phyloP scores from a whole-genome alignment of 2,113 vertebrate species.

The Scomber colias region DNA sequence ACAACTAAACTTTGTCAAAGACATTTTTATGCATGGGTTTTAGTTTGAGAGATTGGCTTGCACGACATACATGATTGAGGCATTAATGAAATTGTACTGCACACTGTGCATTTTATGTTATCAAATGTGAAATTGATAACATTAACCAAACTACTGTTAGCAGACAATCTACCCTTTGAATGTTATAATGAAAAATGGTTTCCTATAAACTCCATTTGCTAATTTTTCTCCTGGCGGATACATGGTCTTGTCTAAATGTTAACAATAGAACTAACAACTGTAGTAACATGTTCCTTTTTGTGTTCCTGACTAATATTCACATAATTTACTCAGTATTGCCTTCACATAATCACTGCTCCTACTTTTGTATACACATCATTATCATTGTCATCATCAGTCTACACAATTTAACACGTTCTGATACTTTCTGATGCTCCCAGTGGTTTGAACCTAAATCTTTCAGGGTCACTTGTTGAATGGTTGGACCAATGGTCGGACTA shows the following conservation, averaged over 20 bases:
- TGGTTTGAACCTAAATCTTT: constrained; percentile 57
- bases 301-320: constrained; percentile 60
- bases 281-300: constrained; percentile 35
- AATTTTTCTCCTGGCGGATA: constrained; percentile 65
- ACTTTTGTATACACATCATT: constrained; percentile 37
- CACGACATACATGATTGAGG: neutral
- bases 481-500: constrained; percentile 92
- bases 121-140: neutral
- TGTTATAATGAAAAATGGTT: neutral
- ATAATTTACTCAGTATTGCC: constrained; percentile 11
- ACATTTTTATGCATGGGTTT: neutral
- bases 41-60: neutral
- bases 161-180: neutral
- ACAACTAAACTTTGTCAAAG: neutral
- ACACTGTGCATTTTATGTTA: constrained; percentile 6
- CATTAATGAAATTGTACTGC: neutral
- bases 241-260: constrained; percentile 77
- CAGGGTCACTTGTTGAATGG: constrained; percentile 94
- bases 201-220: neutral
- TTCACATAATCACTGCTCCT: constrained; percentile 25
- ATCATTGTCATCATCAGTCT: neutral
- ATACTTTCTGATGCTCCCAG: constrained; percentile 8
- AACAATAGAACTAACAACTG: constrained; percentile 62
- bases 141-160: neutral
- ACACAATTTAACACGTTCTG: neutral